These are phyloP conservation scores for Pollenia angustigena DNA, from an alignment of 2,888 invertebrate species.

Conservation along the genomic window DNA sequence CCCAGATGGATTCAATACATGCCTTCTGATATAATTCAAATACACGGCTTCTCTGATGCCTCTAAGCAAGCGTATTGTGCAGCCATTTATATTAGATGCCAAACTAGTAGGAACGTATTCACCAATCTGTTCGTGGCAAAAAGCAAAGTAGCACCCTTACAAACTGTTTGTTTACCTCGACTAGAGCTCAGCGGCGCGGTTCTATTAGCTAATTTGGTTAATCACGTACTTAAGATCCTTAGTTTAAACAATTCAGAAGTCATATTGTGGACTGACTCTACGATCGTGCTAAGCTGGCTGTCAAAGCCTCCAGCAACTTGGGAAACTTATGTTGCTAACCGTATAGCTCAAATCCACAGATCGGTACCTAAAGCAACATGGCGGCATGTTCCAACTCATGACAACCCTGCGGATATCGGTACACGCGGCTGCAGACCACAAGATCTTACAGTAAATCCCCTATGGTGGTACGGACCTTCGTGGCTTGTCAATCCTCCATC, in stretches of 20 bases:
- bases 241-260: not conserved
- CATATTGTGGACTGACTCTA: conserved; percentile 9
- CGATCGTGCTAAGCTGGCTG: not conserved
- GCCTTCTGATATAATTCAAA: too few relatives aligned
- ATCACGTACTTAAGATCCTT: not conserved
- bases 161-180: not conserved
- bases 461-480: not conserved
- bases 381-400: not conserved
- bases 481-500: not conserved
- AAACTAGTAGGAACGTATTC: not conserved
- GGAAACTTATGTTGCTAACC: not conserved
- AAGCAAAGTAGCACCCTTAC: not conserved
- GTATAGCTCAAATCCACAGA: not conserved
- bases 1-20: too few relatives aligned
- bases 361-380: not conserved
- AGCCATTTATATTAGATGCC: not conserved
- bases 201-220: not conserved
- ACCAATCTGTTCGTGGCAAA: not conserved
- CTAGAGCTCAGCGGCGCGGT: not conserved
- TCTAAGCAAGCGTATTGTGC: not conserved
- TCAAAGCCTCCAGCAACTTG: not conserved
- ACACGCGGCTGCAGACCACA: not conserved
- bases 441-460: not conserved
- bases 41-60: not conserved
- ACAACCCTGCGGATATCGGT: not conserved